These are phyloP conservation scores for Pristionchus fissidentatus DNA, from an alignment of 2,888 invertebrate species.

Conservation along the genomic window DNA sequence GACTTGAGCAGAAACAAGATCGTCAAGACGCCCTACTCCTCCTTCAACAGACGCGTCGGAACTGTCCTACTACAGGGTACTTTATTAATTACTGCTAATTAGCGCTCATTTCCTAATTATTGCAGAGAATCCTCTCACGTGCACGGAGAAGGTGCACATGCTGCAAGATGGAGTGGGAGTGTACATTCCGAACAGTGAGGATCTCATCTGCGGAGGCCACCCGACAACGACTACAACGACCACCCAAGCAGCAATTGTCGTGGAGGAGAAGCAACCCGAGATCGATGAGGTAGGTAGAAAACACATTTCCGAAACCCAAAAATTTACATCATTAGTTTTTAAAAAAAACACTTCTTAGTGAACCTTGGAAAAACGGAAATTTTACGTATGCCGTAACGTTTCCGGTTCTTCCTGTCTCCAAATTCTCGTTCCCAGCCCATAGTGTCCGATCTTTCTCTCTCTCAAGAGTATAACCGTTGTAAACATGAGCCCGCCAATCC, in stretches of 20 bases:
- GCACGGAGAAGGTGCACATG: slow-evolving; percentile 75
- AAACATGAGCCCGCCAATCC: slow-evolving; percentile 1
- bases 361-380: no score
- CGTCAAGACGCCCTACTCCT: slow-evolving; percentile 70
- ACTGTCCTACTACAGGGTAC: slow-evolving; percentile 75
- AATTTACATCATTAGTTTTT: no score
- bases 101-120: background rate
- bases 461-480: slow-evolving; percentile 1
- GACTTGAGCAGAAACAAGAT: slow-evolving; percentile 73
- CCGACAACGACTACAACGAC: slow-evolving; percentile 48
- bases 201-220: slow-evolving; percentile 68
- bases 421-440: no score
- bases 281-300: no score
- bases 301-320: no score
- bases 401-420: no score
- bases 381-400: no score
- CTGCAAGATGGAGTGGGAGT: slow-evolving; percentile 75
- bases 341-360: no score
- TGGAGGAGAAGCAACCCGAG: background rate
- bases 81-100: background rate
- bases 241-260: background rate
- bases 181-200: slow-evolving; percentile 67
- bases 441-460: no score
- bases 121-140: slow-evolving; percentile 75
- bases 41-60: slow-evolving; percentile 73